phyloP scores from a whole-genome alignment of 2,797 vertebrate species.

The Sphaeramia orbicularis region DNA sequence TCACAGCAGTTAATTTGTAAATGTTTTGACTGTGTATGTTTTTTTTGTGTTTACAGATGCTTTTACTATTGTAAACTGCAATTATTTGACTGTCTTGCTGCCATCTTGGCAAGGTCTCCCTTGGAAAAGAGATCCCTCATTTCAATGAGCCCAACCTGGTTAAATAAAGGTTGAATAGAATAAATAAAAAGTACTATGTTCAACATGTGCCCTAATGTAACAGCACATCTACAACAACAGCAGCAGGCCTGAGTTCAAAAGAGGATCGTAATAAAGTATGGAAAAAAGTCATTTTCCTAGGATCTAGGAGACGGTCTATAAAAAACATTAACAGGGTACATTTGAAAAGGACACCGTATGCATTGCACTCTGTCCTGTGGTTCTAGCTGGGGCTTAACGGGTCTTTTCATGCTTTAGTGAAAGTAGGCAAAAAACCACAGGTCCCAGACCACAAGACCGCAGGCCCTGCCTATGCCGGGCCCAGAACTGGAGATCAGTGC shows the following conservation, averaged over 20 bases:
- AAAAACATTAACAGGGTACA: slow-evolving; percentile 43
- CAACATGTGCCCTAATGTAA: not conserved
- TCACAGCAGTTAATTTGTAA: too few relatives aligned
- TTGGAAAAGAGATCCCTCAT: too few relatives aligned
- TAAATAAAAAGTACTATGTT: not conserved
- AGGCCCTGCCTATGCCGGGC: slow-evolving; percentile 61
- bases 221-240: not conserved
- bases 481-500: slow-evolving; percentile 49
- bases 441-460: slow-evolving; percentile 74
- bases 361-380: slow-evolving; percentile 57
- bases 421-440: slow-evolving; percentile 75
- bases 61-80: too few relatives aligned
- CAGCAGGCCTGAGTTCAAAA: slow-evolving; percentile 4
- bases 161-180: too few relatives aligned
- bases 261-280: slow-evolving; percentile 14
- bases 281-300: slow-evolving; percentile 9
- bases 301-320: slow-evolving; percentile 38
- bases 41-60: too few relatives aligned
- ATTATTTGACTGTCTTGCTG: too few relatives aligned
- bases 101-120: too few relatives aligned
- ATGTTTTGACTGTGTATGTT: too few relatives aligned
- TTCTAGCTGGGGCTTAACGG: slow-evolving; percentile 68
- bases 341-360: slow-evolving; percentile 51
- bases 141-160: too few relatives aligned
- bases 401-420: slow-evolving; percentile 78